Evolutionary conservation across 2,113 vertebrate genomes (phyloP).

Genomic region (Argyrosomus japonicus): DNA sequence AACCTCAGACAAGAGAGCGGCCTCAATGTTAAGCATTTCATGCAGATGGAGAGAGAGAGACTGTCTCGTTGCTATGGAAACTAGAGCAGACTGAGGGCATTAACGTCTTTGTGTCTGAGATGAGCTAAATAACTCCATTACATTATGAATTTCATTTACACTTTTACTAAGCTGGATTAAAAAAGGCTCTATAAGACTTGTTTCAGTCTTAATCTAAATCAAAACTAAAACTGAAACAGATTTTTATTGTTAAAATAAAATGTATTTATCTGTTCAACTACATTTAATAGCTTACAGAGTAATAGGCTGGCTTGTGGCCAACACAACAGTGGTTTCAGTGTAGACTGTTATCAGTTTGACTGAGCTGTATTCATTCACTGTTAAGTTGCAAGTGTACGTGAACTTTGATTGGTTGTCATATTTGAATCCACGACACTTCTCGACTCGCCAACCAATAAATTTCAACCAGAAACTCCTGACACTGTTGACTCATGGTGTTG

Average conservation of each 20-base stretch:
- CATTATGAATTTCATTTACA: constrained; percentile 25
- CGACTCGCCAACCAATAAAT: not conserved
- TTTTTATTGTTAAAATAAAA: not conserved
- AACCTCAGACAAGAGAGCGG: not conserved
- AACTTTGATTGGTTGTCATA: not conserved
- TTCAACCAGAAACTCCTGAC: not conserved
- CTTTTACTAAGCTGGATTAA: not conserved
- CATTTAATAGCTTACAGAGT: not conserved
- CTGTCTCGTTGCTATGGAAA: constrained; percentile 62
- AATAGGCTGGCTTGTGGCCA: not conserved
- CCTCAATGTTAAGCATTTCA: not conserved
- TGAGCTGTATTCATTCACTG: not conserved
- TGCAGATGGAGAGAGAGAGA: constrained; percentile 28
- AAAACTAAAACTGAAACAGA: not conserved
- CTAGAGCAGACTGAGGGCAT: constrained; percentile 43
- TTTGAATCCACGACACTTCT: not conserved
- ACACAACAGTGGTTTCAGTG: not conserved
- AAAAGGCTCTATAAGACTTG: not conserved
- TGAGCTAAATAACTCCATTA: constrained; percentile 33
- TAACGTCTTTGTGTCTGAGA: constrained; percentile 50
- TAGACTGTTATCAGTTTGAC: not conserved
- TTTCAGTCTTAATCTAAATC: not conserved
- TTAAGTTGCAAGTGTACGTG: not conserved
- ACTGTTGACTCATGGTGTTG: not conserved
- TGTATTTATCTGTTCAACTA: not conserved